Base-by-base conservation (phyloP, 2,113 vertebrate species). In the Lophius piscatorius region DNA sequence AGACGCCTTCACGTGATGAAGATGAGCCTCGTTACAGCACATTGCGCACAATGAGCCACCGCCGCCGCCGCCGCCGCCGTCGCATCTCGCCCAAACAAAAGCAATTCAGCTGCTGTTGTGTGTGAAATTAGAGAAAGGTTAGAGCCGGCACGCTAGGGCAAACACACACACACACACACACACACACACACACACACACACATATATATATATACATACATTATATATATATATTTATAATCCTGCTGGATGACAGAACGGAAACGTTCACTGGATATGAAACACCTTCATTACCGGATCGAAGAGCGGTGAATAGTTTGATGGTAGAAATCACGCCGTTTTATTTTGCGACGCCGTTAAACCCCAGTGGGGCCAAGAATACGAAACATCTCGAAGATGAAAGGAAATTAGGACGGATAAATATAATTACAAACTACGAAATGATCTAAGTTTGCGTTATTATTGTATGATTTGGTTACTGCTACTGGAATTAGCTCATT, bases 1-100 rank as follows among this genome's bases (percentile, higher is more conserved):
- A 31, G 7, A 41, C 71, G 68, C 75, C 62, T 63, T 78, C 55
- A 51, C 62, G 23, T 62, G 72, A 76, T 60, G 40, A 78, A 68
- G 54, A 79, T 34, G 60, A 69, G 67, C 23, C 46, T 11, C 17
- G 51, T 47, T 38, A 62, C 68, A 42, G 63, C 61, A 59, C 69
- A 66, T 81, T 29, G 50, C 14, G 39, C 64, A 68, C 68, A 83
- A 68, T 62, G 70, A 82, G 51, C 36, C 61, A 38, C 31, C 41
- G 14, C 63, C 51, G 62, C 62, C 65, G 56, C 50, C n/a, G 50
- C 36, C 60, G 36, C 31, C 45, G 16, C 63, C 52, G 65, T 64
- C 62, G 56, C 55, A 48, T 41, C 64, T 38, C 54, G 41, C 23
- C n/a, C 26, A n/a, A 24, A 31, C 39, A 36, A 16, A 13, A 48